Evolutionary conservation across 2,888 invertebrate species (phyloP).

Genomic region (Andrena chrysosceles): DNA sequence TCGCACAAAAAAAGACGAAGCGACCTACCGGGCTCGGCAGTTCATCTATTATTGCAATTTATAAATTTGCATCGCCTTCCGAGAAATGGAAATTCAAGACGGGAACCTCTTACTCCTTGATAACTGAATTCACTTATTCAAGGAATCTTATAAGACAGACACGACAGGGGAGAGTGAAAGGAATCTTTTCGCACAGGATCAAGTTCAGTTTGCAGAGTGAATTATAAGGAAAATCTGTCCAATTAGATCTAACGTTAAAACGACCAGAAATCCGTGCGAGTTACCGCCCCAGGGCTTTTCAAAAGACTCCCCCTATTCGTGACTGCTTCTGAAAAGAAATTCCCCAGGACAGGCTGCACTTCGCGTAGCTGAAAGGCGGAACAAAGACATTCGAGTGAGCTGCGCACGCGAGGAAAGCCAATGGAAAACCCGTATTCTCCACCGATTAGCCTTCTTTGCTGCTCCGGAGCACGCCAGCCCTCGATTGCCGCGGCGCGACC

Average conservation of each 20-base stretch:
- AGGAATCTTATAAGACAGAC: no score
- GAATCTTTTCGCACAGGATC: no score
- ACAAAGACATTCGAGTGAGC: background rate
- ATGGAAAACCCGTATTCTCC: conserved; percentile 40
- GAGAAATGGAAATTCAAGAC: background rate
- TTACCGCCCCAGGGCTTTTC: no score
- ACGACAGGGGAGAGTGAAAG: background rate
- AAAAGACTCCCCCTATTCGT: background rate
- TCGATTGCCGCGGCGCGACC: background rate
- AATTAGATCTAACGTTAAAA: no score
- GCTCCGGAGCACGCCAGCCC: background rate
- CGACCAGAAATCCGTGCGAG: no score
- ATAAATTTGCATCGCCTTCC: background rate
- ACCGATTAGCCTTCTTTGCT: conserved; percentile 42
- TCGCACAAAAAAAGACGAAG: background rate
- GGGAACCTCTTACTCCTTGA: background rate
- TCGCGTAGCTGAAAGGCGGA: background rate
- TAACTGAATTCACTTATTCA: background rate
- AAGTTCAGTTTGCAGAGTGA: no score
- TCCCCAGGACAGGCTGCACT: conserved; percentile 1
- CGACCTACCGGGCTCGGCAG: background rate
- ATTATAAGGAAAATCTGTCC: no score
- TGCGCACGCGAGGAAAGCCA: background rate
- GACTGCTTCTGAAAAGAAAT: background rate
- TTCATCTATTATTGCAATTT: background rate